Percentiles rank a stretch among this genome's conserved stretches.
phyloP scores from a whole-genome alignment of 2,888 invertebrate genomes.

The Zaprionus obscuricornis region DNA sequence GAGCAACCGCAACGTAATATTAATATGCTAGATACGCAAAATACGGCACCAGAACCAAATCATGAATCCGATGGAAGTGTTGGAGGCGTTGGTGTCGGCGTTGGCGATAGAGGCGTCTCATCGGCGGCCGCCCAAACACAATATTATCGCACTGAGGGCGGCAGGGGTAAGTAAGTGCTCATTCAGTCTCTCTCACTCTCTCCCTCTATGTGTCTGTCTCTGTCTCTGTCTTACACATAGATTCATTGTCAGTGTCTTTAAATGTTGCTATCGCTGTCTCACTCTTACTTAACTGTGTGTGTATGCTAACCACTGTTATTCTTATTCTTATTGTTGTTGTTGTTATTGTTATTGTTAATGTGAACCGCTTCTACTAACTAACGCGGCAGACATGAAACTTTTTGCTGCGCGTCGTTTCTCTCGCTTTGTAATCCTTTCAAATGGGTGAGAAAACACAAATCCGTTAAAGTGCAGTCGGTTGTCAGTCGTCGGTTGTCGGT shows the following conservation, averaged over 20 bases:
- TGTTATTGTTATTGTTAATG: slow-evolving; percentile 14
- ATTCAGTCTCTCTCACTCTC: slow-evolving; percentile 41
- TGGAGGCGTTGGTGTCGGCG: slow-evolving; percentile 28
- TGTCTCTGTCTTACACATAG: too few relatives aligned
- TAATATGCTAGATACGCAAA: slow-evolving; percentile 83
- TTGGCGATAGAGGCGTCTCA: slow-evolving; percentile 24
- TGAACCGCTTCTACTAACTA: slow-evolving; percentile 40
- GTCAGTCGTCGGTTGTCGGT: slow-evolving; percentile 34
- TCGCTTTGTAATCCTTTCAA: slow-evolving; percentile 71
- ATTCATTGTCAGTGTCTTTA: too few relatives aligned
- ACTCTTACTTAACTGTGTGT: neutral
- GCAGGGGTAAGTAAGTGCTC: slow-evolving; percentile 92
- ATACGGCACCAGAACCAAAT: slow-evolving; percentile 83
- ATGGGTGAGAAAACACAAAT: slow-evolving; percentile 77
- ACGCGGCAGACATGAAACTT: slow-evolving; percentile 32
- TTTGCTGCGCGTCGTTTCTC: slow-evolving; percentile 44
- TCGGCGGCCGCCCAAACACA: slow-evolving; percentile 76
- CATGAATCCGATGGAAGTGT: slow-evolving; percentile 41
- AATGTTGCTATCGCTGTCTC: neutral
- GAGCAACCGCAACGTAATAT: slow-evolving; percentile 91
- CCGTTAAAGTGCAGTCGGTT: slow-evolving; percentile 73
- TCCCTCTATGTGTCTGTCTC: too few relatives aligned
- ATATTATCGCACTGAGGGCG: slow-evolving; percentile 85
- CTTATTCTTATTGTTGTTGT: neutral
- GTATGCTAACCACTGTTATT: slow-evolving; percentile 22